phyloP scores from a whole-genome alignment of 2,797 vertebrate genomes.

The Sebastes ruberrimus region DNA sequence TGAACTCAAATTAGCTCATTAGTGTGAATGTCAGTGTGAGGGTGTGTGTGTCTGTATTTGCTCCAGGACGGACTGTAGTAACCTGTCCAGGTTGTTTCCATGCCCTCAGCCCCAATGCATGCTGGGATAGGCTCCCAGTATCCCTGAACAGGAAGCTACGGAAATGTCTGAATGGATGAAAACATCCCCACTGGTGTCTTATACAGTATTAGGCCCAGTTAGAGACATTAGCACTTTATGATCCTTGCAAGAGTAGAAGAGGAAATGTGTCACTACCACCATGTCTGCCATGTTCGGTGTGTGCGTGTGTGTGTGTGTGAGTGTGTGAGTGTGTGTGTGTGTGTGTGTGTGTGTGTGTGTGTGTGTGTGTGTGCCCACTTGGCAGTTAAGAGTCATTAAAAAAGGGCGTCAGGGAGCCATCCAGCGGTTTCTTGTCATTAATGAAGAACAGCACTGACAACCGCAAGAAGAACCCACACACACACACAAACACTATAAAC shows the following conservation, averaged over 20 bases:
- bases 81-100: constrained; percentile 63
- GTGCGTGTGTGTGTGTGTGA: too few species aligned
- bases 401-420: constrained; percentile 73
- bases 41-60: constrained; percentile 45
- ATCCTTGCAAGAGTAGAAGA: constrained; percentile 49
- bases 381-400: constrained; percentile 82
- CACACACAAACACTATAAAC: constrained; percentile 61
- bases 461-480: constrained; percentile 49
- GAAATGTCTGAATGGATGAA: constrained; percentile 49
- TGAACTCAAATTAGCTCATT: constrained; percentile 55
- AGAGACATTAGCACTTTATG: constrained; percentile 53
- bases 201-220: constrained; percentile 39
- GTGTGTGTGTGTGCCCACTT: constrained; percentile 61
- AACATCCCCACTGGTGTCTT: constrained; percentile 56
- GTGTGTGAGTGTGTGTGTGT: neutral
- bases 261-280: constrained; percentile 70
- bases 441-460: constrained; percentile 70
- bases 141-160: constrained; percentile 17
- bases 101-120: constrained; percentile 10
- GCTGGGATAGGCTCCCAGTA: constrained; percentile 17
- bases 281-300: constrained; percentile 65
- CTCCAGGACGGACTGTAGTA: constrained; percentile 7
- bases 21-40: constrained; percentile 47
- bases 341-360: neutral
- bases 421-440: constrained; percentile 72